phyloP scores from a whole-genome alignment of 2,888 invertebrate genomes.

The Camponotus fellah region DNA sequence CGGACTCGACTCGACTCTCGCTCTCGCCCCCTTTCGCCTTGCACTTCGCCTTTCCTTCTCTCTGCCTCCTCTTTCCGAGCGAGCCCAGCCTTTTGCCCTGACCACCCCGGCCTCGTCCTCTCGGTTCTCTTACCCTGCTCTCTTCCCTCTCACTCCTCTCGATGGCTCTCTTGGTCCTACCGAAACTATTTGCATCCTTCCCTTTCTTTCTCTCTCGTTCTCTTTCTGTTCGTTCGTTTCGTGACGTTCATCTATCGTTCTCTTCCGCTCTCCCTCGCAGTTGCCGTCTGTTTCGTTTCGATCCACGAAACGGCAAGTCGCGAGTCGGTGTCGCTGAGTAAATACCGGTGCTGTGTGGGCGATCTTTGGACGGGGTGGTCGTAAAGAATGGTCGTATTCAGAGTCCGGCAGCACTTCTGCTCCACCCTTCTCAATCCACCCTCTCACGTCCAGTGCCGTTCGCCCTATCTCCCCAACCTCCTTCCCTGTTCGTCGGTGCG shows the following conservation, averaged over 20 bases:
- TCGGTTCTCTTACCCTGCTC: constrained; percentile 52
- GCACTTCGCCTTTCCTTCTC: constrained; percentile 75
- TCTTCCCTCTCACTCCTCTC: constrained; percentile 64
- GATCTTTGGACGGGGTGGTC: constrained; percentile 81
- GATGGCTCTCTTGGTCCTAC: constrained; percentile 61
- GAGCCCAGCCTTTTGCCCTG: constrained; percentile 52
- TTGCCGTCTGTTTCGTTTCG: constrained; percentile 70
- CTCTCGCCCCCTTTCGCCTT: constrained; percentile 72
- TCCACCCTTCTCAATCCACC: constrained; percentile 70
- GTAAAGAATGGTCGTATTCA: constrained; percentile 83
- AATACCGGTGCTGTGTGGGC: constrained; percentile 80
- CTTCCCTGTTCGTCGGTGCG: constrained; percentile 66
- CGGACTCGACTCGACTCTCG: constrained; percentile 75
- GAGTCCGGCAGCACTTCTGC: constrained; percentile 75
- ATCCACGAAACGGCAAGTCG: constrained; percentile 71
- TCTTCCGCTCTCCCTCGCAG: constrained; percentile 32
- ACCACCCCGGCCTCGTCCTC: constrained; percentile 65
- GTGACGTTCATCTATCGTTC: constrained; percentile 65
- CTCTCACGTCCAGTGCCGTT: constrained; percentile 47
- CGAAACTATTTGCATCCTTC: constrained; percentile 50
- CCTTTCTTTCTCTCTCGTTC: constrained; percentile 28
- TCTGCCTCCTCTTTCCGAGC: constrained; percentile 61
- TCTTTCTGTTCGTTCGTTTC: constrained; percentile 45
- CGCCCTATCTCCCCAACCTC: constrained; percentile 47
- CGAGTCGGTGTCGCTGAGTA: constrained; percentile 78